phyloP scores from a whole-genome alignment of 1,140 invertebrate species.

The Vanessa atalanta region DNA sequence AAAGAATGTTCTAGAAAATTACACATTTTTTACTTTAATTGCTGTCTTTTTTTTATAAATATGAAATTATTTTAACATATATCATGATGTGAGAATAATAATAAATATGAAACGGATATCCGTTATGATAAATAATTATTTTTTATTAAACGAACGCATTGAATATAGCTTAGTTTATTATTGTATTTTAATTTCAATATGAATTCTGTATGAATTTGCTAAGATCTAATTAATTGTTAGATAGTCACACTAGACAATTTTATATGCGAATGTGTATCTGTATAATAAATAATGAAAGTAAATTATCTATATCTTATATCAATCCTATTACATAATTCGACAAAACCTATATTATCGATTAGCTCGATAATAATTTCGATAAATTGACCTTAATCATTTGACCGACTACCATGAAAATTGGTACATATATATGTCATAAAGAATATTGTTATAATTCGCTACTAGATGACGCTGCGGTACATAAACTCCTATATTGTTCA shows the following conservation, averaged over 20 bases:
- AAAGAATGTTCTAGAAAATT: neutral
- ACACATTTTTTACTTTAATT: neutral
- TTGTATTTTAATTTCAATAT: conserved; percentile 35
- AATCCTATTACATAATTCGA: neutral
- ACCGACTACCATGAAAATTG: too few relatives aligned
- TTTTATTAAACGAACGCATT: conserved; percentile 16
- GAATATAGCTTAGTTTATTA: conserved; percentile 29
- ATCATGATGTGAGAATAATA: conserved; percentile 4
- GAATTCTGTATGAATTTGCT: conserved; percentile 52
- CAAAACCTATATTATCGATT: neutral
- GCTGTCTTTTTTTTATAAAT: neutral
- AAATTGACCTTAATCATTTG: too few relatives aligned
- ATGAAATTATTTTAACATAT: conserved; percentile 15
- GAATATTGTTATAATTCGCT: too few relatives aligned
- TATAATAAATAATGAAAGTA: conserved; percentile 60
- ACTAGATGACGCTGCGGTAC: too few relatives aligned
- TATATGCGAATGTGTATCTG: conserved; percentile 73
- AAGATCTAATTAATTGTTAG: conserved; percentile 65
- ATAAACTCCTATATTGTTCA: too few relatives aligned
- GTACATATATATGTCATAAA: too few relatives aligned
- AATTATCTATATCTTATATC: conserved; percentile 12
- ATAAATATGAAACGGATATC: conserved; percentile 3
- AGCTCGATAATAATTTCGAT: too few relatives aligned
- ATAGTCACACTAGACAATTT: conserved; percentile 75
- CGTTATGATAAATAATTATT: conserved; percentile 11